Percentiles rank a stretch among this genome's conserved stretches.
These are phyloP conservation scores for Drosophila gunungcola DNA, from an alignment of 1,140 invertebrate genomes.

Conservation along the genomic window DNA sequence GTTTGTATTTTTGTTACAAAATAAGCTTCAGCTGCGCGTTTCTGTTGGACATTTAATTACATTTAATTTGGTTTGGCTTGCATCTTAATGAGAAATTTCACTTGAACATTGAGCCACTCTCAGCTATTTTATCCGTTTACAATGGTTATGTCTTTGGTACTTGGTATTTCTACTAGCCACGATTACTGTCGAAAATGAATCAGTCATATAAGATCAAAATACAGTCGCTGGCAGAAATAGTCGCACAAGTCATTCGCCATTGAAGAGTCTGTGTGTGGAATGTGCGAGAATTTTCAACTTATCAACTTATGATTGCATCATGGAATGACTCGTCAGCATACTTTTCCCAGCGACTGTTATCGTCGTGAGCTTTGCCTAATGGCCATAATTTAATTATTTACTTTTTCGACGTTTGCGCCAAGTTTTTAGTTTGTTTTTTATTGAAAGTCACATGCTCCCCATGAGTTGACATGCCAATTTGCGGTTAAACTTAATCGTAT, in stretches of 20 bases:
- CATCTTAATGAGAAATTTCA: neutral
- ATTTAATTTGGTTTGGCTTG: constrained; percentile 38
- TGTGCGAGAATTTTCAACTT: constrained; percentile 16
- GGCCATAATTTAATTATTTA: constrained; percentile 65
- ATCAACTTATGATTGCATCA: constrained; percentile 24
- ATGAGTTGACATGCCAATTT: constrained; percentile 63
- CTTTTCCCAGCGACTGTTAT: constrained; percentile 44
- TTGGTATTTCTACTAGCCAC: constrained; percentile 29
- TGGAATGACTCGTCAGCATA: constrained; percentile 29
- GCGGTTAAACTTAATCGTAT: constrained; percentile 43
- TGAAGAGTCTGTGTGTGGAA: neutral
- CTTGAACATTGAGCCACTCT: constrained; percentile 34
- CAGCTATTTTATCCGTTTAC: constrained; percentile 9
- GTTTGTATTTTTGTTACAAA: constrained; percentile 47
- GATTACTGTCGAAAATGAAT: constrained; percentile 39
- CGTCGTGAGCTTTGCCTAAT: constrained; percentile 38
- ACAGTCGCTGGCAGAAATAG: constrained; percentile 30
- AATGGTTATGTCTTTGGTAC: constrained; percentile 16
- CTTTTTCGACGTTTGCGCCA: constrained; percentile 43
- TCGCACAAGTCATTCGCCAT: constrained; percentile 22
- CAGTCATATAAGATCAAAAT: constrained; percentile 36
- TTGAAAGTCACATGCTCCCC: constrained; percentile 63
- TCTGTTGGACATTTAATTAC: constrained; percentile 65
- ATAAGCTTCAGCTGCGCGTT: constrained; percentile 41
- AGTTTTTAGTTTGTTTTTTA: constrained; percentile 57